Conservation (phyloP, 2,888 invertebrate species). For the Sphaeridia pumilis region DNA sequence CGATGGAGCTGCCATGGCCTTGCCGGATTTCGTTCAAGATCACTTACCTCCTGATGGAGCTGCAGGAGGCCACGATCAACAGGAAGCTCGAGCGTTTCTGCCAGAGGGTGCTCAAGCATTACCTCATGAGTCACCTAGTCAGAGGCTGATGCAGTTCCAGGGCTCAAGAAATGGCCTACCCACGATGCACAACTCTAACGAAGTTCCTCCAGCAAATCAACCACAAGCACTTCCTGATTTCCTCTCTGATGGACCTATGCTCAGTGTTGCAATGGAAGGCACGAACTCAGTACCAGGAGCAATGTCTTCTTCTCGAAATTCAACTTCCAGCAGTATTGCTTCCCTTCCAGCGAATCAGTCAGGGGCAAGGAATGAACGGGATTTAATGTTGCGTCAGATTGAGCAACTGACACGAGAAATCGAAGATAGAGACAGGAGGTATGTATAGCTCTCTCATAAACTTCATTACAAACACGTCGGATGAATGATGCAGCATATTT, state of each 20-base stretch:
- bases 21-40: constrained; percentile 82
- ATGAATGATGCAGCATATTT: not conserved
- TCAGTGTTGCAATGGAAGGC: constrained; percentile 17
- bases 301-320: not conserved
- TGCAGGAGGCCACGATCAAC: not conserved
- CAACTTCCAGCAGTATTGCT: not conserved
- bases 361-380: constrained; percentile 5
- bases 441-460: not conserved
- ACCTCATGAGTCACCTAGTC: constrained; percentile 14
- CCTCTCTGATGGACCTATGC: constrained; percentile 55
- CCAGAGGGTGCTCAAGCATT: constrained; percentile 12
- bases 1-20: constrained; percentile 38
- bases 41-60: constrained; percentile 51
- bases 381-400: constrained; percentile 19
- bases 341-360: not conserved
- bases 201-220: not conserved
- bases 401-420: constrained; percentile 28
- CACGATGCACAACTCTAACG: not conserved
- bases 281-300: not conserved
- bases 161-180: constrained; percentile 9
- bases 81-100: constrained; percentile 5
- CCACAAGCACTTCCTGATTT: constrained; percentile 50
- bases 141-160: not conserved
- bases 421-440: constrained; percentile 30
- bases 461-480: not conserved